Percentiles rank a stretch among this genome's conserved stretches.
Conservation (phyloP, 2,888 invertebrate species). For the Arrhopalites spinosus region DNA sequence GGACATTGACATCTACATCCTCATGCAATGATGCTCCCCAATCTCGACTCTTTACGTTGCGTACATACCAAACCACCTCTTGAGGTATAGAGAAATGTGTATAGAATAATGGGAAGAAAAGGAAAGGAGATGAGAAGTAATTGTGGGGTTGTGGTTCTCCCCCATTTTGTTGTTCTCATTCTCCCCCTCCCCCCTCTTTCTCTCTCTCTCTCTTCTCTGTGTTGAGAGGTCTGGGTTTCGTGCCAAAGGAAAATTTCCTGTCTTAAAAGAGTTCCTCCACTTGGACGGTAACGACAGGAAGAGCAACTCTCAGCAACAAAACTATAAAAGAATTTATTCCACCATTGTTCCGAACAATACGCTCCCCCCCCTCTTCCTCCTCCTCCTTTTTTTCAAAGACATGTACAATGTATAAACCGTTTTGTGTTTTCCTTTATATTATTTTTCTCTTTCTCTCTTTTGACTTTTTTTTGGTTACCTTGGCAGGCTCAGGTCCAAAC, state of each 20-base stretch:
- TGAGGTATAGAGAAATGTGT: too few species aligned
- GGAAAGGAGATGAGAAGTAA: background rate
- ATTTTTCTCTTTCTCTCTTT: too few species aligned
- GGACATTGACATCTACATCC: background rate
- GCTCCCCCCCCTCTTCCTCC: background rate
- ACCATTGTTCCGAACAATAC: conserved; percentile 16
- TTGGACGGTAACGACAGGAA: conserved; percentile 20
- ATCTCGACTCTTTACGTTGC: too few species aligned
- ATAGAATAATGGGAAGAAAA: background rate
- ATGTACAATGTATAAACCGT: too few species aligned
- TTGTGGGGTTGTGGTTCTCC: background rate
- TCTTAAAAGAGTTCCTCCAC: conserved; percentile 9
- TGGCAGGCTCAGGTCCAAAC: too few species aligned
- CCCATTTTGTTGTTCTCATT: background rate
- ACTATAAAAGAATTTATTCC: conserved; percentile 13
- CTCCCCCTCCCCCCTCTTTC: too few species aligned
- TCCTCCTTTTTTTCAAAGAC: background rate
- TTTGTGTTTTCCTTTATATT: too few species aligned
- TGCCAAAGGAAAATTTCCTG: conserved; percentile 30
- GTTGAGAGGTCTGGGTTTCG: conserved; percentile 16
- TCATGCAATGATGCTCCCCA: too few species aligned
- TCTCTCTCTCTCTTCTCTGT: too few species aligned
- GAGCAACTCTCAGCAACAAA: conserved; percentile 24
- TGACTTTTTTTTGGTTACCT: too few species aligned
- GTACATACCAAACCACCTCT: too few species aligned